Evolutionary conservation across 2,797 vertebrate species (phyloP).

Genomic region (Sciurus carolinensis): DNA sequence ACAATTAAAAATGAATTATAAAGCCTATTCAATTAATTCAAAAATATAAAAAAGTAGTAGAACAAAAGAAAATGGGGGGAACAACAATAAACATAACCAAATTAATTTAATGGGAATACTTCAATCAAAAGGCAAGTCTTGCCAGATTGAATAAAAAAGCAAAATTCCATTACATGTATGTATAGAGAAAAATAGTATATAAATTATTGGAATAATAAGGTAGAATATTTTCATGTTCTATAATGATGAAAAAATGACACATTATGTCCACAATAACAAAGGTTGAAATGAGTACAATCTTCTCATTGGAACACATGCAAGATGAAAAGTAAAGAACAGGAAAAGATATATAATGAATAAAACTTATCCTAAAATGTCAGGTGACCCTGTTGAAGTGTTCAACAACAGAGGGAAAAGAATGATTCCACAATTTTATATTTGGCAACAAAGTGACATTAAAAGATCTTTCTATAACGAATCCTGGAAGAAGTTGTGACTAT

Average conservation of each 20-base stretch:
- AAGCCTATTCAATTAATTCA: not conserved
- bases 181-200: not conserved
- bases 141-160: not conserved
- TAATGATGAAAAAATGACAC: not conserved
- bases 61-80: not conserved
- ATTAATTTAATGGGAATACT: not conserved
- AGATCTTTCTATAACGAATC: not conserved
- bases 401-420: not conserved
- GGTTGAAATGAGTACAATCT: not conserved
- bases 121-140: not conserved
- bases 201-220: not conserved
- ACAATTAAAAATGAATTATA: not conserved
- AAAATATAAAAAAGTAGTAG: not conserved
- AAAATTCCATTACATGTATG: not conserved
- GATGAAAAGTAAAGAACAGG: not conserved
- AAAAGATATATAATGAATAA: not conserved
- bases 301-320: not conserved
- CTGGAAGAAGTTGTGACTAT: not conserved
- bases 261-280: not conserved
- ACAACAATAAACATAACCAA: not conserved
- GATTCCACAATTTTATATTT: not conserved
- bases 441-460: not conserved
- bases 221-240: not conserved
- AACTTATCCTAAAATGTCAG: not conserved
- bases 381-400: not conserved